Conservation (phyloP, 2,113 vertebrate species). For the Rhizomys pruinosus region DNA sequence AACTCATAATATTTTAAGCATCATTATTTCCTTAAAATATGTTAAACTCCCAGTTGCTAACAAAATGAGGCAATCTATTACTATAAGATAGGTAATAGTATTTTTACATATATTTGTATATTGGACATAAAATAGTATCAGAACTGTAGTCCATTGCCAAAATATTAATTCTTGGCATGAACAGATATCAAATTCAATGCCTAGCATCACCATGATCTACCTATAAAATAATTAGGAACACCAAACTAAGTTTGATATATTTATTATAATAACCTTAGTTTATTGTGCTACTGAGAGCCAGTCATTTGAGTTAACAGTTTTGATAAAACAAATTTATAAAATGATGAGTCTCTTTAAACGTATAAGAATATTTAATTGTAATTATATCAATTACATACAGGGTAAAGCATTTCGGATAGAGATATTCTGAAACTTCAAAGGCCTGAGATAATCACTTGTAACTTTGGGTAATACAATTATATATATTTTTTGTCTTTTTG, state of each 20-base stretch:
- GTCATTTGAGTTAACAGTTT: neutral
- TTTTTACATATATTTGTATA: neutral
- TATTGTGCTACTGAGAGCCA: neutral
- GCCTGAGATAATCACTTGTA: neutral
- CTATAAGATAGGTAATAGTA: constrained; percentile 9
- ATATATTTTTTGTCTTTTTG: no score
- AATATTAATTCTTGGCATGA: constrained; percentile 44
- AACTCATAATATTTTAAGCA: neutral
- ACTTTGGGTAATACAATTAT: neutral
- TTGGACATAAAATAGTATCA: neutral
- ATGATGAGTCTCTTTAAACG: neutral
- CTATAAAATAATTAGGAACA: neutral
- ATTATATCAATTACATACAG: neutral
- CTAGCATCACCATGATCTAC: neutral
- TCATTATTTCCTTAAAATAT: neutral
- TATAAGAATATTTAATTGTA: neutral
- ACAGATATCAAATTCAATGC: neutral
- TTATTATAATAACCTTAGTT: constrained; percentile 22
- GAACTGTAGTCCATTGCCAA: neutral
- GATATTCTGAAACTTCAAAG: neutral
- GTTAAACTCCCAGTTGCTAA: neutral
- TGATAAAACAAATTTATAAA: constrained; percentile 1
- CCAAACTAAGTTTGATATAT: neutral
- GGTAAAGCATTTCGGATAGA: neutral
- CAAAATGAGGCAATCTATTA: neutral